These are phyloP conservation scores for Sebastolobus altivelis DNA, from an alignment of 2,797 vertebrate species.

Conservation along the genomic window DNA sequence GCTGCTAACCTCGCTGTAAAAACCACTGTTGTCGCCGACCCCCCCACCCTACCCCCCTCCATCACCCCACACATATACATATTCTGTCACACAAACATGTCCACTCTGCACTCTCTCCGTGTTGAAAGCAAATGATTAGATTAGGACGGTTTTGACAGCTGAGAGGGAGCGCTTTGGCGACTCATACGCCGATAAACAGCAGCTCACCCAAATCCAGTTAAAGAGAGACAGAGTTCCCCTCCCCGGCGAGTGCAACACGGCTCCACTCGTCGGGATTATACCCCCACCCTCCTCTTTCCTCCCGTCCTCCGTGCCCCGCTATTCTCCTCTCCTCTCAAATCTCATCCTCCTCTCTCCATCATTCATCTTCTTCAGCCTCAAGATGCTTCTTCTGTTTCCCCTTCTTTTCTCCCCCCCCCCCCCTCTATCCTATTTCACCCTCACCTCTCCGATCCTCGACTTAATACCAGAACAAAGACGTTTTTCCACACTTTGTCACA, in stretches of 20 bases:
- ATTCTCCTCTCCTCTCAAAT: constrained; percentile 47
- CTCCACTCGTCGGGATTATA: constrained; percentile 76
- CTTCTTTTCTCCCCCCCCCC: neutral
- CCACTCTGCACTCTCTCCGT: constrained; percentile 52
- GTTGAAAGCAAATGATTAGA: constrained; percentile 83
- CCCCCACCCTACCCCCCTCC: constrained; percentile 27
- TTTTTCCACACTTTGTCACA: constrained; percentile 78
- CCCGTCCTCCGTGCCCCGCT: constrained; percentile 38
- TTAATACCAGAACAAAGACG: constrained; percentile 77
- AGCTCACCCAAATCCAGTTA: constrained; percentile 84
- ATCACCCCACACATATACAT: constrained; percentile 20
- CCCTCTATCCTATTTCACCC: constrained; percentile 62
- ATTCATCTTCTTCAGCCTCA: constrained; percentile 44
- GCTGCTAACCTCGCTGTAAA: constrained; percentile 76
- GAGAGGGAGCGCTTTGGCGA: constrained; percentile 72
- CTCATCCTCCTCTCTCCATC: constrained; percentile 65
- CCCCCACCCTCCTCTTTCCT: constrained; percentile 19
- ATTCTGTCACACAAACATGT: constrained; percentile 23
- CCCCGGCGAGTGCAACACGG: constrained; percentile 73
- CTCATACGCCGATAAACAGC: constrained; percentile 77
- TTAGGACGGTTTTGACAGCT: constrained; percentile 82
- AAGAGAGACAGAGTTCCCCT: constrained; percentile 81
- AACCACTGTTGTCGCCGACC: constrained; percentile 67
- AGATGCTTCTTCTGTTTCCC: constrained; percentile 38
- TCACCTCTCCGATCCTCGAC: constrained; percentile 60